Evolutionary conservation across 2,888 invertebrate genomes (phyloP).

Genomic region (Oegoconia quadripuncta): DNA sequence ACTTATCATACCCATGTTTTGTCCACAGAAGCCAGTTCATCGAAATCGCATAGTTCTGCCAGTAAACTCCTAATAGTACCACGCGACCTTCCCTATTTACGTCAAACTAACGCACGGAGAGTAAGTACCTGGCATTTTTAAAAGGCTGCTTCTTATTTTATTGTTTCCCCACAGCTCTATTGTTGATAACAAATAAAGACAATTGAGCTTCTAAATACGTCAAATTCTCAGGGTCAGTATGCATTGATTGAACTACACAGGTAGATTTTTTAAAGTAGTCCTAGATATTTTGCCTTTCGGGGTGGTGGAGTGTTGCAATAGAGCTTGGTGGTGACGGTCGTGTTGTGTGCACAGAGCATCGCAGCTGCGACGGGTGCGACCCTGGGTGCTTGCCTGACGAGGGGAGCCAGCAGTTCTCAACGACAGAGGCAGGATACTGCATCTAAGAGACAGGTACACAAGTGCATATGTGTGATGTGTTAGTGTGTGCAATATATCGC

Average conservation of each 20-base stretch:
- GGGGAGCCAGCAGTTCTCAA: conserved; percentile 77
- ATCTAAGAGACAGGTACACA: conserved; percentile 69
- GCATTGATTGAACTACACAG: no score
- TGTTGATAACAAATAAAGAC: background rate
- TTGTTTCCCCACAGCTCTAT: background rate
- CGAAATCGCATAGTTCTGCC: conserved; percentile 51
- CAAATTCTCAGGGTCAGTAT: no score
- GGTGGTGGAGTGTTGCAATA: no score
- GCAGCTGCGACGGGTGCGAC: conserved; percentile 78
- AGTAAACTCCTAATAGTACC: conserved; percentile 72
- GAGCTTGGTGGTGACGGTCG: background rate
- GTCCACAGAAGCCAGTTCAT: conserved; percentile 62
- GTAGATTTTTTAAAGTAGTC: no score
- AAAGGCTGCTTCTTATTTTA: background rate
- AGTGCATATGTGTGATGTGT: no score
- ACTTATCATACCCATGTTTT: conserved; percentile 10
- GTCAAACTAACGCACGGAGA: conserved; percentile 76
- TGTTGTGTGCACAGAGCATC: conserved; percentile 51
- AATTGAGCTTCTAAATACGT: no score
- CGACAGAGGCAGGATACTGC: conserved; percentile 76
- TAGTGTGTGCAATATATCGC: no score
- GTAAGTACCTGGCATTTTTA: conserved; percentile 34
- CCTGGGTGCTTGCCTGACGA: conserved; percentile 77
- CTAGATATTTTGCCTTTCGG: no score
- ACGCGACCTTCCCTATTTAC: conserved; percentile 70